phyloP scores from a whole-genome alignment of 2,113 vertebrate genomes.

The Serinus canaria region DNA sequence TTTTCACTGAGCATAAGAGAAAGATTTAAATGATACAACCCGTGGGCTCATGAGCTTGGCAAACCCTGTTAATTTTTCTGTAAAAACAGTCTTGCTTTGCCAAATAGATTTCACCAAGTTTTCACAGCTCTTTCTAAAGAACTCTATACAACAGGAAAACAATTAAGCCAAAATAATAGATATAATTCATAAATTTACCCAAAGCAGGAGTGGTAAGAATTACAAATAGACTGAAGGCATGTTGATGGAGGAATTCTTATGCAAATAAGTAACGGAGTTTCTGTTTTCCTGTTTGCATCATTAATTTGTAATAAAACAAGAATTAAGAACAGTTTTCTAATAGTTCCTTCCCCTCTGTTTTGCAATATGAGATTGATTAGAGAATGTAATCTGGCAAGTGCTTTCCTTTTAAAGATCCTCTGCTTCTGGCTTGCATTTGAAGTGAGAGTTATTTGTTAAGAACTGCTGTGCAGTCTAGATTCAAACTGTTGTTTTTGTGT shows the following conservation, averaged over 20 bases:
- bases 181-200: background rate
- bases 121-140: background rate
- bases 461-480: background rate
- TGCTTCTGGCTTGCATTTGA: slow-evolving; percentile 9
- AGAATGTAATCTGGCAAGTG: slow-evolving; percentile 4
- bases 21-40: slow-evolving; percentile 33
- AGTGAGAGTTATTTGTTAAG: slow-evolving; percentile 8
- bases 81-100: background rate
- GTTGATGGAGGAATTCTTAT: background rate
- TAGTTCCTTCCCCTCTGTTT: slow-evolving; percentile 1
- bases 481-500: background rate
- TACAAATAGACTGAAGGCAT: background rate
- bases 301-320: slow-evolving; percentile 37
- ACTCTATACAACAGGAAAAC: background rate
- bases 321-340: slow-evolving; percentile 25
- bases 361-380: slow-evolving; percentile 8
- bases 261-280: background rate
- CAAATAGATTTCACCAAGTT: background rate
- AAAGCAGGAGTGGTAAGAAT: background rate
- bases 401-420: slow-evolving; percentile 6
- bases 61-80: slow-evolving; percentile 8
- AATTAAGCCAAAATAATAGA: background rate
- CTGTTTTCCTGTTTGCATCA: slow-evolving; percentile 27
- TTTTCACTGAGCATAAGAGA: background rate
- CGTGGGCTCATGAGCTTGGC: slow-evolving; percentile 19